Evolutionary conservation across 2,797 vertebrate genomes (phyloP), one percentile per base, ranked within the genome.

Genomic region (Brotula barbata): DNA sequence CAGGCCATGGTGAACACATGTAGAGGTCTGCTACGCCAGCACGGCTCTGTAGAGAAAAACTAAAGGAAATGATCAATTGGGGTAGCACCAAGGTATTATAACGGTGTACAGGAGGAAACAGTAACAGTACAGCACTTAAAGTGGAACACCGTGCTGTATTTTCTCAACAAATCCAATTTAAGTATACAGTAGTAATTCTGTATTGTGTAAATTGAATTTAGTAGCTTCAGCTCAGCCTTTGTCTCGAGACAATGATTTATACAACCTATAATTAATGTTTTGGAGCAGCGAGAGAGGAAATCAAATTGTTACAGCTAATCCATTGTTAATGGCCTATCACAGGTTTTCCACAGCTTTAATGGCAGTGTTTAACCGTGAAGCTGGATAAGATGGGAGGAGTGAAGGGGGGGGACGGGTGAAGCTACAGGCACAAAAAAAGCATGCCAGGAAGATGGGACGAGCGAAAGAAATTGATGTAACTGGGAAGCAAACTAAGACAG

Each of bases 221-320:
- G 28, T 46, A 46, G 22, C 58, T 68, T 79, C 42, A 71, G 20
- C 28, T 6, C 33, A 68, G 37, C 16, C 37, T 57, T 73, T 69
- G 52, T 77, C 36, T 40, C 14, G 2, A 61, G 43, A 58, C 64
- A 77, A 49, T 66, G 46, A 79, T 59, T 65, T 33, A 72, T 64
- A 64, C 23, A 53, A 58, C 25, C 10, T 69, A 36, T 78, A 69
- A 82, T 75, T 69, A 58, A 41, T 71, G 58, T 46, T 77, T 79
- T 58, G 21, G 46, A 54, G 57, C 8, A n/a, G 9, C 44, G 15
- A 63, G n/a, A 59, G 34, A 57, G 58, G 54, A 74, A 77, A 82
- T 63, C 25, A 69, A 74, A 72, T 45, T 70, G 56, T 78, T 75
- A 57, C 1, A 1, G 54, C 71, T 80, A 83, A 83, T 80, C 71